Evolutionary conservation across 2,797 vertebrate genomes (phyloP).

Genomic region (Hippoglossus hippoglossus): DNA sequence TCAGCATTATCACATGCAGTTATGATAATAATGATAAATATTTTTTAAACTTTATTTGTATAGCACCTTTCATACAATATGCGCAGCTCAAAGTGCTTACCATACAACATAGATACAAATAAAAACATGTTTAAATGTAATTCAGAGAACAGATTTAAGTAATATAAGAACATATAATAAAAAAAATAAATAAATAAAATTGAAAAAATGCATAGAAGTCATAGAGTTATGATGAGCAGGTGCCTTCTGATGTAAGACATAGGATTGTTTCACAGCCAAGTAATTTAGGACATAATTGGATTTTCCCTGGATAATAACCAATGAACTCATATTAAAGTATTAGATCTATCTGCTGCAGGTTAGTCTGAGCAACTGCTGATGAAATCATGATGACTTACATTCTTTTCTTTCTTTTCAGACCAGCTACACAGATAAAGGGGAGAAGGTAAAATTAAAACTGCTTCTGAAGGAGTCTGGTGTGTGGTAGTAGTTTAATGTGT

Average conservation of each 20-base stretch:
- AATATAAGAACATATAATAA: too few species aligned
- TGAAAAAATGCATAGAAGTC: too few species aligned
- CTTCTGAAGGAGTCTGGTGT: background rate
- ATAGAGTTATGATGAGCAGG: slow-evolving; percentile 1
- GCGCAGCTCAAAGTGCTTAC: too few species aligned
- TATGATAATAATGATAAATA: background rate
- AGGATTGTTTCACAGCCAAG: background rate
- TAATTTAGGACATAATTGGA: background rate
- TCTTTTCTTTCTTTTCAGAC: slow-evolving; percentile 76
- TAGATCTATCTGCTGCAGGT: slow-evolving; percentile 8
- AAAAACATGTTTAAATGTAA: too few species aligned
- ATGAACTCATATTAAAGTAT: slow-evolving; percentile 18
- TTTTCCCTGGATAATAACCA: slow-evolving; percentile 21
- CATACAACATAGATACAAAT: too few species aligned
- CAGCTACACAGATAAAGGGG: slow-evolving; percentile 87
- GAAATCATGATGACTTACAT: slow-evolving; percentile 16
- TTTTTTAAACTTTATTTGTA: too few species aligned
- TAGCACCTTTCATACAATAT: too few species aligned
- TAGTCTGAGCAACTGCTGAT: slow-evolving; percentile 13
- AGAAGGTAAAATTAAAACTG: slow-evolving; percentile 81
- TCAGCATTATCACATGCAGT: background rate
- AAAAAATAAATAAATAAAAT: too few species aligned
- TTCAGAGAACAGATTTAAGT: too few species aligned
- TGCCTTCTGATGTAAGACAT: slow-evolving; percentile 14
- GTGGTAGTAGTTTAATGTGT: slow-evolving; percentile 12